Conservation (phyloP, 2,888 invertebrate genomes). For the Ophraella communa region DNA sequence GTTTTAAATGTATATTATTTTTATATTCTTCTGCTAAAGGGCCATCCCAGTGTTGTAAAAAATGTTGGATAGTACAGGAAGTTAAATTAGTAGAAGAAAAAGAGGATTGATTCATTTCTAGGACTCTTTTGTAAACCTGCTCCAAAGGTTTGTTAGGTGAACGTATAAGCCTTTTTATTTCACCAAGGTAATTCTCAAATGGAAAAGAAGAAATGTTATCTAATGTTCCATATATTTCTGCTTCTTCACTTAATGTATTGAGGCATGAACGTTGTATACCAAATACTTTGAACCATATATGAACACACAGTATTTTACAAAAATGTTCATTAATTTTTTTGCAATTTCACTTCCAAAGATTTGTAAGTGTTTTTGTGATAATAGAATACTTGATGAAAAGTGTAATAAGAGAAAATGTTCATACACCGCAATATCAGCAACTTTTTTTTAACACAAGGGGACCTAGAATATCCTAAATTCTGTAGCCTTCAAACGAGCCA, state of each 20-base stretch:
- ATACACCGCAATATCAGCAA: no score
- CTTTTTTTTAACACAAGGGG: no score
- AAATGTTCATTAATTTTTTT: no score
- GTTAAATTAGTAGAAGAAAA: background rate
- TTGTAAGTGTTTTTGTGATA: no score
- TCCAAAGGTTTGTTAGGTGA: background rate
- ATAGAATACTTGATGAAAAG: background rate
- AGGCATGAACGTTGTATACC: background rate
- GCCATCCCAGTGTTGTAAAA: background rate
- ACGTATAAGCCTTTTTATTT: background rate
- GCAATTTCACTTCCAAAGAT: no score
- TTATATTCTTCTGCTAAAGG: background rate
- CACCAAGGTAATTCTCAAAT: background rate
- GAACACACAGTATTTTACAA: no score
- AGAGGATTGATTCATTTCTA: background rate
- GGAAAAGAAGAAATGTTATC: background rate
- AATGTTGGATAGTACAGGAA: background rate
- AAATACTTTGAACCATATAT: no score
- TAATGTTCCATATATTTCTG: background rate
- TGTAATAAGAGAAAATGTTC: background rate
- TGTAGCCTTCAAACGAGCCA: conserved; percentile 22
- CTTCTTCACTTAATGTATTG: background rate
- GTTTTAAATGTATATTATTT: conserved; percentile 5
- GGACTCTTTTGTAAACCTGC: conserved; percentile 6
- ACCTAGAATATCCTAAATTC: conserved; percentile 9